Percentiles rank a stretch among this genome's conserved stretches.
Conservation (phyloP, 1,140 invertebrate genomes). For the Bombus confusus region DNA sequence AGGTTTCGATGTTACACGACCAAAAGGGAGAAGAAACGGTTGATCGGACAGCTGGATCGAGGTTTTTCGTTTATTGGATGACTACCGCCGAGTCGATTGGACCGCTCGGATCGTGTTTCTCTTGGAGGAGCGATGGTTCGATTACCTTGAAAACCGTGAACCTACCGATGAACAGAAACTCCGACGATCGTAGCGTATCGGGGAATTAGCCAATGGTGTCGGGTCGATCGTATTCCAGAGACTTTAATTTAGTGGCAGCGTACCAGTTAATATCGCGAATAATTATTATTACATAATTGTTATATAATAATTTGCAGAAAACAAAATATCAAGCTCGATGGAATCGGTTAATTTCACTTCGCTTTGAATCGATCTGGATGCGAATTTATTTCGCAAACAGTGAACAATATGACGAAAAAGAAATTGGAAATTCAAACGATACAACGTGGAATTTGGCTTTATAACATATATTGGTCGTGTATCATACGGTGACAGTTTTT, state of each 20-base stretch:
- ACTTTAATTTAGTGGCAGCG: neutral
- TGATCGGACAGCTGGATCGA: slow-evolving; percentile 9
- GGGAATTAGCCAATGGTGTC: neutral
- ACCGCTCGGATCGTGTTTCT: neutral
- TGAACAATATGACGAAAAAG: neutral
- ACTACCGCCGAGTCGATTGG: slow-evolving; percentile 1
- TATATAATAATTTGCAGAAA: too few relatives aligned
- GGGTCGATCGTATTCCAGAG: too few relatives aligned
- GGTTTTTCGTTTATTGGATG: slow-evolving; percentile 20
- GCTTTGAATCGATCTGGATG: neutral
- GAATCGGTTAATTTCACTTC: too few relatives aligned
- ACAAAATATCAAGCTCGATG: too few relatives aligned
- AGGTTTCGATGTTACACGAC: neutral
- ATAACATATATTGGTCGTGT: neutral
- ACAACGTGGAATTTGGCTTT: neutral
- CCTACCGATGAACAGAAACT: neutral
- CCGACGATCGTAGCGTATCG: neutral
- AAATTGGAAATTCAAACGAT: neutral
- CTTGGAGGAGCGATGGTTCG: neutral
- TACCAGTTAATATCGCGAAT: too few relatives aligned
- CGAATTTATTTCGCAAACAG: neutral
- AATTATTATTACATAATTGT: too few relatives aligned
- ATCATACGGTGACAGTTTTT: neutral
- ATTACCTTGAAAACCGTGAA: neutral
- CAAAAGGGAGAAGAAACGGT: neutral